phyloP scores from a whole-genome alignment of 37 sponge, comb jelly and placozoan genomes.

The Chondrilla cf. caribensis region DNA sequence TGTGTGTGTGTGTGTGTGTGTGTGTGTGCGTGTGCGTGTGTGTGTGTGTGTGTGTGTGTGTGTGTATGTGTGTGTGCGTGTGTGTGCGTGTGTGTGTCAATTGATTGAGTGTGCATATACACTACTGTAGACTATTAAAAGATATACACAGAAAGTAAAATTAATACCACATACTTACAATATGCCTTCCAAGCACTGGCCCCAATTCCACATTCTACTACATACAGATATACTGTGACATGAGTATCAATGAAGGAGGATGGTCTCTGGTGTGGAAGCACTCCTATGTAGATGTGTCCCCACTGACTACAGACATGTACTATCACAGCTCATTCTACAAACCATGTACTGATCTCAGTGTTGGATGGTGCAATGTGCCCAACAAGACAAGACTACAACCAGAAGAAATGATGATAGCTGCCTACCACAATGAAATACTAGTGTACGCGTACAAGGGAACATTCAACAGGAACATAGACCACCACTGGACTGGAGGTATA shows the following conservation, averaged over 20 bases:
- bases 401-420: slow-evolving; percentile 17
- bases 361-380: slow-evolving; percentile 32
- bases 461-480: slow-evolving; percentile 9
- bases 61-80: too few relatives aligned
- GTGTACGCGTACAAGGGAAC: neutral
- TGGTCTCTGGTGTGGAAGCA: slow-evolving; percentile 32
- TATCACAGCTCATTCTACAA: slow-evolving; percentile 12
- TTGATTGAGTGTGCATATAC: too few relatives aligned
- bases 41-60: too few relatives aligned
- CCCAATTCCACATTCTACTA: too few relatives aligned
- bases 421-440: slow-evolving; percentile 12
- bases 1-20: neutral
- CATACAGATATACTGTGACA: slow-evolving; percentile 30
- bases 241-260: slow-evolving; percentile 26
- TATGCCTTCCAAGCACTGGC: too few relatives aligned
- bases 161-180: too few relatives aligned
- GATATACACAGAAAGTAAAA: too few relatives aligned
- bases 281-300: slow-evolving; percentile 1
- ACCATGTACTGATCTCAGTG: neutral
- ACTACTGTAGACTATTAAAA: too few relatives aligned
- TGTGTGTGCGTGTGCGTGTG: too few relatives aligned
- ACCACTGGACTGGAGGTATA: slow-evolving; percentile 5
- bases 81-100: too few relatives aligned
- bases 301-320: slow-evolving; percentile 19
- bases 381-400: slow-evolving; percentile 21